Conservation (phyloP, 2,797 vertebrate genomes). For the Mastacembelus armatus region DNA sequence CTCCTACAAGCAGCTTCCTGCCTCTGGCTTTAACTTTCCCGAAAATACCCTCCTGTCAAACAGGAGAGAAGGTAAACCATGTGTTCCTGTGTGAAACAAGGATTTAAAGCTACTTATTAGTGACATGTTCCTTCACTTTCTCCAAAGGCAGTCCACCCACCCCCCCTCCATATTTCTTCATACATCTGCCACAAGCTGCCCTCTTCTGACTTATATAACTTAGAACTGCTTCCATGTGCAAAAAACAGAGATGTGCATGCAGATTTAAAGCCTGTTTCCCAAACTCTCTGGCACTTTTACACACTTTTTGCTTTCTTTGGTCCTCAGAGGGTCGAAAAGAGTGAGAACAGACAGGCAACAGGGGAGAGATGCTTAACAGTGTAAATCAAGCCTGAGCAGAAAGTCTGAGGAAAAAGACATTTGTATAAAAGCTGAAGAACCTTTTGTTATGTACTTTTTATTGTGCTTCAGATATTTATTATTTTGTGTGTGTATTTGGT, state of each 20-base stretch:
- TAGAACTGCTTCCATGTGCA: constrained; percentile 34
- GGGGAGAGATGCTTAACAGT: too few species aligned
- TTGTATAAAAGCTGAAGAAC: background rate
- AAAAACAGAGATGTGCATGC: background rate
- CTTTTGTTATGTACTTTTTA: constrained; percentile 2
- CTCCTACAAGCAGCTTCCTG: constrained; percentile 52
- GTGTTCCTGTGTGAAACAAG: background rate
- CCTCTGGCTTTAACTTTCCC: constrained; percentile 24
- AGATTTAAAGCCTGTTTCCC: constrained; percentile 36
- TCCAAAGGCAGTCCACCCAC: background rate
- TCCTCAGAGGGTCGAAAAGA: too few species aligned
- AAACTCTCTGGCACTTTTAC: constrained; percentile 19
- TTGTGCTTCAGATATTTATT: background rate
- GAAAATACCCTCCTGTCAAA: constrained; percentile 40
- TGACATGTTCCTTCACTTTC: constrained; percentile 11
- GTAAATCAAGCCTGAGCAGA: too few species aligned
- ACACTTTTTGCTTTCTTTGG: too few species aligned
- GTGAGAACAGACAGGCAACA: too few species aligned
- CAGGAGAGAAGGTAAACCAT: constrained; percentile 28
- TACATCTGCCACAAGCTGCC: constrained; percentile 15
- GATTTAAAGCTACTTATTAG: constrained; percentile 43
- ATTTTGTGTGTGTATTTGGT: too few species aligned
- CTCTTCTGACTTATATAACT: constrained; percentile 28
- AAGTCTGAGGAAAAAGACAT: background rate
- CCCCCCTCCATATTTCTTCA: constrained; percentile 5